Percentiles rank a stretch among this genome's conserved stretches.
Conservation (phyloP, 1,140 invertebrate species). For the Chymomyza costata region DNA sequence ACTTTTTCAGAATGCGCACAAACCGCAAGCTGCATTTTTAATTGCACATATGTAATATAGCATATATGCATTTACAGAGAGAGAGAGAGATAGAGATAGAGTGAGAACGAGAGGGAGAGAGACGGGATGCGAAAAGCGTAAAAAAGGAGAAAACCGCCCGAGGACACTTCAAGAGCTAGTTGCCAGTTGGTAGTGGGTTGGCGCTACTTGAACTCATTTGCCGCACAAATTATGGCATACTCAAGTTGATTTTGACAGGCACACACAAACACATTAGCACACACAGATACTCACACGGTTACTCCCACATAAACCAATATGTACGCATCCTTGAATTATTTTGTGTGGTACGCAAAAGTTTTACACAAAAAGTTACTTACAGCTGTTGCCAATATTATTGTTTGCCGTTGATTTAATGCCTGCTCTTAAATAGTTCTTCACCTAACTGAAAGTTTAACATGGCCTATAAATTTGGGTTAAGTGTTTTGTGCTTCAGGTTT, state of each 20-base stretch:
- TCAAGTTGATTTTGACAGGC: constrained; percentile 66
- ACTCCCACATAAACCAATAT: not conserved
- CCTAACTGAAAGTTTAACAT: too few relatives aligned
- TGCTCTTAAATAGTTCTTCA: too few relatives aligned
- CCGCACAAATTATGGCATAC: constrained; percentile 63
- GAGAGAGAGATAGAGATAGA: too few relatives aligned
- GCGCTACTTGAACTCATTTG: constrained; percentile 65
- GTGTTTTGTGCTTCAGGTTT: too few relatives aligned
- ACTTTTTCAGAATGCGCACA: too few relatives aligned
- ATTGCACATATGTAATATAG: constrained; percentile 69
- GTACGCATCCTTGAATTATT: constrained; percentile 50
- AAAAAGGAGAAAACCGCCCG: not conserved
- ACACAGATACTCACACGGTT: constrained; percentile 15
- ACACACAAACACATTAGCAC: constrained; percentile 13
- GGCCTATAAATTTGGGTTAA: too few relatives aligned
- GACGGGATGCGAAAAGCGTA: constrained; percentile 6
- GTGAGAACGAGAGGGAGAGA: constrained; percentile 13
- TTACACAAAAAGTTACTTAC: too few relatives aligned
- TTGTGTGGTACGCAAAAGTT: constrained; percentile 39
- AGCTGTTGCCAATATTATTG: too few relatives aligned
- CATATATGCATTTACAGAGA: too few relatives aligned
- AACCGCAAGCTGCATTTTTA: constrained; percentile 71
- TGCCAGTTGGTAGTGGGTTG: constrained; percentile 22
- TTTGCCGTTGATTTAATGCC: too few relatives aligned
- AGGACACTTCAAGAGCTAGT: not conserved